Evolutionary conservation across 2,113 vertebrate genomes (phyloP).

Genomic region (Cyphomyrus plagiostoma): DNA sequence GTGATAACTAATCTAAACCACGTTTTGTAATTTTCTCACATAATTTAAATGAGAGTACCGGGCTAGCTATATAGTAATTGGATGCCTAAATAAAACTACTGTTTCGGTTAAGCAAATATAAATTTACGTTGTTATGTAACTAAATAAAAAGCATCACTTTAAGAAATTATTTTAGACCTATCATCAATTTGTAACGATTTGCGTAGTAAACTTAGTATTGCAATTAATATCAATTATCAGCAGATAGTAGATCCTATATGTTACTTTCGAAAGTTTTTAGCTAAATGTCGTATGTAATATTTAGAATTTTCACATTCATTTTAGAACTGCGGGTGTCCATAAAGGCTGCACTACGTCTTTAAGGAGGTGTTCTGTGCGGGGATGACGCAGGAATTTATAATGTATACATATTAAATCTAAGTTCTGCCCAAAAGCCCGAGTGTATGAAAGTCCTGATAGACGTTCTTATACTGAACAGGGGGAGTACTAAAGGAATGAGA

Average conservation of each 20-base stretch:
- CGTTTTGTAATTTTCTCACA: neutral
- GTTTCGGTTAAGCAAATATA: neutral
- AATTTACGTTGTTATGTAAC: neutral
- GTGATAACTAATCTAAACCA: neutral
- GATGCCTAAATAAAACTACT: neutral
- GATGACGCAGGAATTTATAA: slow-evolving; percentile 63
- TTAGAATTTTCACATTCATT: neutral
- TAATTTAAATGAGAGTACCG: neutral
- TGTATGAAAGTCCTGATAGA: slow-evolving; percentile 62
- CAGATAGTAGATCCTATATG: neutral
- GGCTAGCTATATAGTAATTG: neutral
- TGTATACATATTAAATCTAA: slow-evolving; percentile 66
- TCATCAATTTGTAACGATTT: neutral
- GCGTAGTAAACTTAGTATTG: neutral
- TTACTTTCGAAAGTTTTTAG: neutral
- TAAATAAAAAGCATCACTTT: neutral
- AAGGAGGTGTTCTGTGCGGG: slow-evolving; percentile 56
- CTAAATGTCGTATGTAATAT: neutral
- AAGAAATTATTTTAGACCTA: neutral
- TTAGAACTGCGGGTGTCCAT: neutral
- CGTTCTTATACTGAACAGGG: slow-evolving; percentile 65
- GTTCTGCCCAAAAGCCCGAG: slow-evolving; percentile 60
- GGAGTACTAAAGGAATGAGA: slow-evolving; percentile 35
- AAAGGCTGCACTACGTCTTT: slow-evolving; percentile 51
- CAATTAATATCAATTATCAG: neutral